These are phyloP conservation scores for Tryphoninae sp. DNA, from an alignment of 2,888 invertebrate genomes.

Conservation along the genomic window DNA sequence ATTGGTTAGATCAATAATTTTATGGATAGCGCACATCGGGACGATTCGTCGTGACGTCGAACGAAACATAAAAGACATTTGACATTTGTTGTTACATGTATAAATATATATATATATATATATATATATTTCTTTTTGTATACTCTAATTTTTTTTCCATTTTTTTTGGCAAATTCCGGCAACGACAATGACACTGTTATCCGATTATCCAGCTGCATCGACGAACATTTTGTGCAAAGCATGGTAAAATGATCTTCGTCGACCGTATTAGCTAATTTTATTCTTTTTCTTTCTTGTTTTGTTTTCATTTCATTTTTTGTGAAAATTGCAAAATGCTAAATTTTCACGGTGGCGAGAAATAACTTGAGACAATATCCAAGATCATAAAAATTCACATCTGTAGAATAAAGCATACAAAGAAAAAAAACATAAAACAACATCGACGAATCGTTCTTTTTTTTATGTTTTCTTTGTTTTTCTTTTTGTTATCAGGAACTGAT, in stretches of 20 bases:
- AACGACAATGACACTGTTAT: constrained; percentile 39
- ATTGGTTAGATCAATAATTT: constrained; percentile 1
- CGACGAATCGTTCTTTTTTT: constrained; percentile 7
- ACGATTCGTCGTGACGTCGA: background rate
- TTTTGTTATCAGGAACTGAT: background rate
- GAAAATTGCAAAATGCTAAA: too few species aligned
- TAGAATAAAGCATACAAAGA: background rate
- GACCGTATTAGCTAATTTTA: constrained; percentile 38
- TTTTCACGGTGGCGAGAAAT: too few species aligned
- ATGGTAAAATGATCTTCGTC: constrained; percentile 50
- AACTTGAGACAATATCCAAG: too few species aligned
- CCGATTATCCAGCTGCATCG: constrained; percentile 45
- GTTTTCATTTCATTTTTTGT: background rate
- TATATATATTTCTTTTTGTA: too few species aligned
- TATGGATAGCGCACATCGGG: constrained; percentile 18
- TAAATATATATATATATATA: background rate
- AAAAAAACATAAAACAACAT: background rate
- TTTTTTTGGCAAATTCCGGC: background rate
- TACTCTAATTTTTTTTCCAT: background rate
- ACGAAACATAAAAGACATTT: background rate
- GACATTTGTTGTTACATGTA: background rate
- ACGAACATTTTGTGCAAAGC: constrained; percentile 65
- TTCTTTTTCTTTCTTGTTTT: background rate
- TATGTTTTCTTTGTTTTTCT: background rate
- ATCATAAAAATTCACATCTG: background rate